Base-by-base conservation (phyloP, 2,888 invertebrate species). In the Encarsia formosa region DNA sequence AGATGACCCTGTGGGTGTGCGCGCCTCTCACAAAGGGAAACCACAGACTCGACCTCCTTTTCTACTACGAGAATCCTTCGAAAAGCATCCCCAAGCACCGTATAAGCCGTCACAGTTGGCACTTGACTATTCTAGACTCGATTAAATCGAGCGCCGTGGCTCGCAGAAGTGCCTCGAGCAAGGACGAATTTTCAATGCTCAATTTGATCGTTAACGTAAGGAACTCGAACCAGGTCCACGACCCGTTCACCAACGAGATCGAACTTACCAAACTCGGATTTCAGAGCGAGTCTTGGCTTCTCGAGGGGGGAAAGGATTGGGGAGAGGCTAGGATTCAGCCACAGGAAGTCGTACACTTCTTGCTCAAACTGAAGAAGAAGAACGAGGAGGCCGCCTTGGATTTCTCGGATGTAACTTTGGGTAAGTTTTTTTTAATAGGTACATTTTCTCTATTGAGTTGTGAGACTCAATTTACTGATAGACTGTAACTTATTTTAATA, bases 151-250 rank as follows among this genome's bases (percentile, higher is more conserved):
- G 79, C 40, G 77, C 79, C 1, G 76, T 77, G 2, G 79, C 80
- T 1, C 75, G 79, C 4, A 76, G 81, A 54, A 80, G 80, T 60
- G 70, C 80, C 13, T 72, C 75, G 38, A 65, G 67, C 19, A 71
- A 71, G 13, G 59, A 67, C 5, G 65, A 69, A 5, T 72, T 67
- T 1, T 71, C 74, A 6, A 83, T 81, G 45, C 75, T 89, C 66
- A 83, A 83, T 41, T 66, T 90, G 11, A 81, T 85, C 29, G 73
- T 88, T 3, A 84, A 83, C 65, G 76, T 86, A 0, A 85, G 84
- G 63, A 89, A 89, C 71, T 76, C 83, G 31, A 84, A 84, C 68
- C 79, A 81, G 61, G 76, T 80, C 13, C 84, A 84, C 63, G 80
- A 82, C 63, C 78, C 80, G 0, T 76, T 81, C n/a, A 68, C 69